Base-by-base conservation (phyloP, 2,888 invertebrate genomes). In the Yponomeuta malinellus region DNA sequence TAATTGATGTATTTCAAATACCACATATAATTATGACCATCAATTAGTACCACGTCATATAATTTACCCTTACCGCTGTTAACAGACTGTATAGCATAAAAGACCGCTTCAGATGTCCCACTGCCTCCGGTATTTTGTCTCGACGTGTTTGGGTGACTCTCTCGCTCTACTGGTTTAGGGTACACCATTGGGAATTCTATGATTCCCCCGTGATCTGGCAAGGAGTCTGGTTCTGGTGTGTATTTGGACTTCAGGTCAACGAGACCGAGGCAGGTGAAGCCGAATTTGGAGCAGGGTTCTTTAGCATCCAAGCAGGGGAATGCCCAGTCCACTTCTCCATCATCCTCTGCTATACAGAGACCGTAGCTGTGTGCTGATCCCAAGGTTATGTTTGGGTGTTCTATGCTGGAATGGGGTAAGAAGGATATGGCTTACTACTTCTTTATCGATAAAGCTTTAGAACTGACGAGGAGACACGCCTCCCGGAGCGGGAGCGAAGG, bases 261-360 rank as follows among this genome's bases (percentile, higher is more conserved):
- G 23, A 99, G 93, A 6, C 98, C 98, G 15, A 99, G 93, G 77
- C 96, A 96, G 12, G 95, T 95, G 84, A 99, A 98, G 48, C 97
- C 97, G 86, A 98, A 99, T 87, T 98, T 98, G 0, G 96, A 96
- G 76, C 98, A 96, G 1, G 96, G 95, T 87, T 99, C 98, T 73
- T 95, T 94, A 15, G 96, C 94, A 82, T 98, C 98, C 12, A 99
- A 92, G 76, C 96, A 96, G 0, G 98, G 98, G 83, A 99, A 98
- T 78, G 98, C 98, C 88, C 94, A 94, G 86, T 98, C 98, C 2
- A 98, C 96, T 89, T 98, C 98, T 1, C 98, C 99, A 82, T 98
- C 98, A 80, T 99, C 98, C 88, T 99, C 99, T 43, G 97, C 98
- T 84, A 99, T 97, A 82, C 97, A 97, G 71, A 99, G 93, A 66